These are phyloP conservation scores for Eupeodes corollae DNA, from an alignment of 1,140 invertebrate genomes.

Conservation along the genomic window DNA sequence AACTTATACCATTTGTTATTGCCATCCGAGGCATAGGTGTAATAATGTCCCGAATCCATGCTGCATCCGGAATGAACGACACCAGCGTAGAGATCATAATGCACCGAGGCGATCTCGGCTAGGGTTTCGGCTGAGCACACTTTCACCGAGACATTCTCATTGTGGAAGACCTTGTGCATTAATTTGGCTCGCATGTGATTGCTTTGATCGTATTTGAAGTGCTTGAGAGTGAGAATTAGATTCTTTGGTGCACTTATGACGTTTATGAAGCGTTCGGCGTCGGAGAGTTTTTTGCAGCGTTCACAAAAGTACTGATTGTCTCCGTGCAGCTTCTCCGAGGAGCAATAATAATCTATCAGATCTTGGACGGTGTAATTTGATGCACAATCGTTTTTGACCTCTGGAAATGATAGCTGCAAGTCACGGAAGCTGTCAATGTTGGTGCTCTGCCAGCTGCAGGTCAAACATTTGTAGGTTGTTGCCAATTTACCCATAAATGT, in stretches of 20 bases:
- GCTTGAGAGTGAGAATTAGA: conserved; percentile 67
- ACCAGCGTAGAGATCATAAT: conserved; percentile 64
- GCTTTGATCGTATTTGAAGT: conserved; percentile 65
- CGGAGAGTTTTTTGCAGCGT: conserved; percentile 58
- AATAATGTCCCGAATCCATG: conserved; percentile 77
- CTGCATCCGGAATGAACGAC: conserved; percentile 73
- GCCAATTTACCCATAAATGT: conserved; percentile 62
- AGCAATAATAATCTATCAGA: conserved; percentile 62
- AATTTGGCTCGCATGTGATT: conserved; percentile 61
- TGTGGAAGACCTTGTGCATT: conserved; percentile 52
- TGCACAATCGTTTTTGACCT: conserved; percentile 40
- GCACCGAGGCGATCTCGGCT: conserved; percentile 29
- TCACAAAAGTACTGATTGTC: conserved; percentile 75
- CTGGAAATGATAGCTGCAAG: conserved; percentile 68
- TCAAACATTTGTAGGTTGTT: conserved; percentile 58
- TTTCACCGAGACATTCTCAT: conserved; percentile 45
- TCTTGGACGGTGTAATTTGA: conserved; percentile 50
- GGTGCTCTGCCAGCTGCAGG: conserved; percentile 55
- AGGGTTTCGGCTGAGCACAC: conserved; percentile 25
- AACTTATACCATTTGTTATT: conserved; percentile 69
- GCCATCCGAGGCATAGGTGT: conserved; percentile 62
- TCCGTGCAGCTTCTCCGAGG: conserved; percentile 61
- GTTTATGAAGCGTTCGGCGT: conserved; percentile 61
- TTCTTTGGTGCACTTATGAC: conserved; percentile 61
- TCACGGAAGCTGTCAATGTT: conserved; percentile 69